phyloP scores from a whole-genome alignment of 2,797 vertebrate genomes.

The Acrocephalus scirpaceus region DNA sequence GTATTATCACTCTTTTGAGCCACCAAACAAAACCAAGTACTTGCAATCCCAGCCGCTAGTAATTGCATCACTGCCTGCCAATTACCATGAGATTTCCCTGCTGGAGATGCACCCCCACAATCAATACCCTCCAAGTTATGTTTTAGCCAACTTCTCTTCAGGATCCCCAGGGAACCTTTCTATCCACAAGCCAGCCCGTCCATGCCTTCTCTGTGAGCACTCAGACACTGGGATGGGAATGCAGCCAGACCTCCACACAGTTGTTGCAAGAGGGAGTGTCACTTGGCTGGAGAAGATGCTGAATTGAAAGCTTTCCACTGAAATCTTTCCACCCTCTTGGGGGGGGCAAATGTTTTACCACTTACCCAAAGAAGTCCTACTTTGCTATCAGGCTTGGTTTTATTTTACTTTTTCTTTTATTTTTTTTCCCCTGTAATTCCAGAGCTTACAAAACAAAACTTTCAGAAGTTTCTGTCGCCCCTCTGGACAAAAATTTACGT shows the following conservation, averaged over 20 bases:
- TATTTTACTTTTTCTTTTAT: neutral
- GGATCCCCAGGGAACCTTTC: neutral
- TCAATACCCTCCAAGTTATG: fast-evolving
- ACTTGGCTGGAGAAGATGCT: constrained; percentile 15
- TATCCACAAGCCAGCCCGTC: neutral
- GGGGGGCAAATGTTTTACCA: constrained; percentile 22
- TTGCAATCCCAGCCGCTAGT: neutral
- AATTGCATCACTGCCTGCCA: neutral
- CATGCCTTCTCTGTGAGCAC: neutral
- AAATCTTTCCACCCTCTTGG: constrained; percentile 2
- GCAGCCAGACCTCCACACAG: neutral
- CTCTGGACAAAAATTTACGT: neutral
- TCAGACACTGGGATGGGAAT: fast-evolving
- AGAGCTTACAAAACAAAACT: constrained; percentile 51
- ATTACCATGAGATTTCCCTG: neutral
- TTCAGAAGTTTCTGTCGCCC: constrained; percentile 51
- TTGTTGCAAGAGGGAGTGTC: neutral
- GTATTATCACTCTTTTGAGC: neutral
- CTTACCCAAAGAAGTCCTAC: constrained; percentile 17
- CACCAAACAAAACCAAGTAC: neutral
- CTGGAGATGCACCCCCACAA: neutral
- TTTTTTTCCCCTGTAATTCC: neutral
- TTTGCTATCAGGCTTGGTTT: constrained; percentile 10
- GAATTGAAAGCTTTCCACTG: neutral
- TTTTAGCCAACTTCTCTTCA: neutral